Conservation (phyloP, 2,113 vertebrate genomes). For the Prionailurus bengalensis region DNA sequence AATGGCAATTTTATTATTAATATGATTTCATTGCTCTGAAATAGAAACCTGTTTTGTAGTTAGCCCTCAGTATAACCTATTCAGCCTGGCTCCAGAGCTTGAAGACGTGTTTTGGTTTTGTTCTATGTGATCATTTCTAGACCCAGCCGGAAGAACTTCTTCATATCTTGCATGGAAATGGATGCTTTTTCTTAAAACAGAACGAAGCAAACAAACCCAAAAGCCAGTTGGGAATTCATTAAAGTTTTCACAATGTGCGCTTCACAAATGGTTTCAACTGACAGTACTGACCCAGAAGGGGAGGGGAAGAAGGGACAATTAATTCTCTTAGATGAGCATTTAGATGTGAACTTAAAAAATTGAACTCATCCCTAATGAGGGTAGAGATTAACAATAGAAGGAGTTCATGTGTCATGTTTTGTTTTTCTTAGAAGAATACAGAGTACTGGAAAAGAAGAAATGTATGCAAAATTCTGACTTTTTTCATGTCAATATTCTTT, state of each 20-base stretch:
- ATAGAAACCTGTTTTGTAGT: background rate
- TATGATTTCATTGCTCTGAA: background rate
- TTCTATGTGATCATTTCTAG: slow-evolving; percentile 27
- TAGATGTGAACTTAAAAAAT: background rate
- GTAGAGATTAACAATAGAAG: background rate
- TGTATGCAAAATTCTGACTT: background rate
- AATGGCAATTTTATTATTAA: background rate
- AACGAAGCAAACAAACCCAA: slow-evolving; percentile 26
- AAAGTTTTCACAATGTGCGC: background rate
- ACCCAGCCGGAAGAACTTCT: slow-evolving; percentile 31
- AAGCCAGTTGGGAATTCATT: background rate
- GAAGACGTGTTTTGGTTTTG: background rate
- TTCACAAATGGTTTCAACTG: background rate
- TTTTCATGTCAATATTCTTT: background rate
- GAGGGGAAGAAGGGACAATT: background rate
- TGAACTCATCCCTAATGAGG: background rate
- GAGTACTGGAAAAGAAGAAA: background rate
- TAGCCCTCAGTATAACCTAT: background rate
- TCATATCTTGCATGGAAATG: background rate
- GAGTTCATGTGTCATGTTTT: background rate
- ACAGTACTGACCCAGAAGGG: background rate
- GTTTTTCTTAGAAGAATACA: background rate
- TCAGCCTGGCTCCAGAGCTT: background rate
- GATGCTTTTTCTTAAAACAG: slow-evolving; percentile 50
- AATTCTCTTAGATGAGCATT: background rate